A percentile compares a stretch with the other conserved stretches of the same genome.
phyloP scores from a whole-genome alignment of 2,888 invertebrate genomes.

The Neoaliturus tenellus region DNA sequence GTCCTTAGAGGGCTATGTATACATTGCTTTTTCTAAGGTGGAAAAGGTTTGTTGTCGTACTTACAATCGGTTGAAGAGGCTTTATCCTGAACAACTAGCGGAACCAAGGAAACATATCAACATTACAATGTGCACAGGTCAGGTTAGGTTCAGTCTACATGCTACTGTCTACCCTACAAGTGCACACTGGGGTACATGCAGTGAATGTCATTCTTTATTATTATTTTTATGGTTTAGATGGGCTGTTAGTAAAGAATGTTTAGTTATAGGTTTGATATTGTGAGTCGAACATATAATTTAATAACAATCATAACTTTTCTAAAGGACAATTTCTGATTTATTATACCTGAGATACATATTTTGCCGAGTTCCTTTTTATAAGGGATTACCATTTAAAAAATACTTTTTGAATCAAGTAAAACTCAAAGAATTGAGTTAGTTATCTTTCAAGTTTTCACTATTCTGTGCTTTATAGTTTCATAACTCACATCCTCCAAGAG shows the following conservation, averaged over 20 bases:
- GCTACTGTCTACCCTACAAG: not conserved
- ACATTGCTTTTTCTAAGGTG: not conserved
- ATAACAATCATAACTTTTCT: conserved; percentile 29
- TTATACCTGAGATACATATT: no score
- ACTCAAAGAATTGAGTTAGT: no score
- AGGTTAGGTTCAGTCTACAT: not conserved
- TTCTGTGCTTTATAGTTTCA: no score
- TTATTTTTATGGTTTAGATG: not conserved
- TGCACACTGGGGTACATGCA: conserved; percentile 48
- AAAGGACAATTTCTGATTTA: not conserved
- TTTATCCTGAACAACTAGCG: conserved; percentile 98
- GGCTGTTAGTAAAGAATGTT: not conserved
- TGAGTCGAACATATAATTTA: conserved; percentile 6
- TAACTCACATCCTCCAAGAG: no score
- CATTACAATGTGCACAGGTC: conserved; percentile 54
- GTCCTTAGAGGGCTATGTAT: no score
- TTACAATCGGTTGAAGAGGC: conserved; percentile 99
- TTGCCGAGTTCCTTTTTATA: no score
- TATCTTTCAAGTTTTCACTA: no score
- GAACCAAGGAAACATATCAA: conserved; percentile 61
- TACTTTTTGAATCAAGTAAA: no score
- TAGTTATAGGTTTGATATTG: not conserved
- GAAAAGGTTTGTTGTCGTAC: conserved; percentile 75
- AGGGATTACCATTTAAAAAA: no score
- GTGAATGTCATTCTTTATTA: not conserved